Conservation (phyloP, 2,113 vertebrate species). For the Xenopus borealis region DNA sequence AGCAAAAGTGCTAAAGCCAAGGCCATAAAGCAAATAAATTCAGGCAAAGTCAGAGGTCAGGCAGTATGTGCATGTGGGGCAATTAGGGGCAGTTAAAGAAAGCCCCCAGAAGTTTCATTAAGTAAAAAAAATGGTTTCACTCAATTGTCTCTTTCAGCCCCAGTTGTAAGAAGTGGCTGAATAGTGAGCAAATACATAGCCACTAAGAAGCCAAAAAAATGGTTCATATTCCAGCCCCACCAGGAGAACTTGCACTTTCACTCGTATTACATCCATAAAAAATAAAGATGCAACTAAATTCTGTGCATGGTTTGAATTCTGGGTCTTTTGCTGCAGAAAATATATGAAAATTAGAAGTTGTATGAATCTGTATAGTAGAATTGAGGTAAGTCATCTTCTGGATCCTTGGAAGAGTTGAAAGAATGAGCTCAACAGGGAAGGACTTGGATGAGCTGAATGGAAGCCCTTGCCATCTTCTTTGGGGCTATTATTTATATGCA, state of each 20-base stretch:
- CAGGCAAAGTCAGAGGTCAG: constrained; percentile 17
- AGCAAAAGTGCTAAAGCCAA: constrained; percentile 40
- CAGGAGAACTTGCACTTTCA: background rate
- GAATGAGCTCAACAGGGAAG: too few species aligned
- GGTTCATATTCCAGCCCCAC: background rate
- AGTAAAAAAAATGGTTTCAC: constrained; percentile 18
- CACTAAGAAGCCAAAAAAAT: too few species aligned
- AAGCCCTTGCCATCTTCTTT: too few species aligned
- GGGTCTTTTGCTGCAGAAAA: too few species aligned
- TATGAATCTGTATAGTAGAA: too few species aligned
- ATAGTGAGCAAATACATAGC: too few species aligned
- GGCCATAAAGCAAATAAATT: constrained; percentile 11
- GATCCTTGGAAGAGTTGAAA: too few species aligned
- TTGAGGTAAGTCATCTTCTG: too few species aligned
- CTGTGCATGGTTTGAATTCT: too few species aligned
- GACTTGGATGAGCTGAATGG: too few species aligned
- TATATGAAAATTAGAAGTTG: too few species aligned
- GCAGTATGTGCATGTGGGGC: background rate
- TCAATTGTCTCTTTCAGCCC: background rate
- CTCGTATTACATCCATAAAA: background rate
- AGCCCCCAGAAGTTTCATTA: background rate
- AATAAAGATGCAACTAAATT: background rate
- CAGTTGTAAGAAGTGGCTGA: background rate
- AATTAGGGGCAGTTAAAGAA: background rate
- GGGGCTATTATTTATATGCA: too few species aligned